These are phyloP conservation scores for Caenorhabditis tropicalis DNA, from an alignment of 1,140 invertebrate genomes.

Conservation along the genomic window DNA sequence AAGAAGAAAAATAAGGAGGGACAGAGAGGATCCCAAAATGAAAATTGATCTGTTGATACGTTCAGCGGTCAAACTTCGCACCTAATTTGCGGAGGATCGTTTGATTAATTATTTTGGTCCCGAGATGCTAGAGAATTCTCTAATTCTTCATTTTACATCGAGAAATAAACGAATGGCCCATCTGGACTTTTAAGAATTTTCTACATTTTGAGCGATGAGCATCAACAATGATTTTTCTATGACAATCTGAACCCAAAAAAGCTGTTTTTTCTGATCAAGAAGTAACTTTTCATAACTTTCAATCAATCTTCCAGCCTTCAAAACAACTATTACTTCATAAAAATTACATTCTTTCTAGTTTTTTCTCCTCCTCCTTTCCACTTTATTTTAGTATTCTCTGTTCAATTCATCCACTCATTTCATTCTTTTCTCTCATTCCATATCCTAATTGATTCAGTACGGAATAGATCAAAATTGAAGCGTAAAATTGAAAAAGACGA, in stretches of 20 bases:
- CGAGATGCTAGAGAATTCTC: too few relatives aligned
- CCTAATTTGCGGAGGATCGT: background rate
- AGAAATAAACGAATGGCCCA: too few relatives aligned
- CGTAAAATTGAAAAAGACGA: conserved; percentile 1
- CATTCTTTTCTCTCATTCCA: background rate
- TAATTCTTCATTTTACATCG: too few relatives aligned
- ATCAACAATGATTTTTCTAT: too few relatives aligned
- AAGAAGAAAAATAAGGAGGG: background rate
- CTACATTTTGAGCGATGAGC: too few relatives aligned
- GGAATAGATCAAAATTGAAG: conserved; percentile 4
- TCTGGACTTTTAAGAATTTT: too few relatives aligned
- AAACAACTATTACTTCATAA: conserved; percentile 9
- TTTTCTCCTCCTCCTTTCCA: background rate
- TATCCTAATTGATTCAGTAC: conserved; percentile 17
- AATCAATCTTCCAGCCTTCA: too few relatives aligned
- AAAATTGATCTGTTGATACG: background rate
- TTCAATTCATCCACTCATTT: background rate
- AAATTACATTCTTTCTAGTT: background rate
- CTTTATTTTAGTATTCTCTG: background rate
- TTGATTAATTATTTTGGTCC: too few relatives aligned
- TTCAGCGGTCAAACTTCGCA: background rate
- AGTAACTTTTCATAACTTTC: background rate
- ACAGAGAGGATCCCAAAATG: background rate
- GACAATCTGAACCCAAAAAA: too few relatives aligned
- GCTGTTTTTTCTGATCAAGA: background rate